Conservation (phyloP, 2,113 vertebrate genomes). For the Struthidea cinerea region DNA sequence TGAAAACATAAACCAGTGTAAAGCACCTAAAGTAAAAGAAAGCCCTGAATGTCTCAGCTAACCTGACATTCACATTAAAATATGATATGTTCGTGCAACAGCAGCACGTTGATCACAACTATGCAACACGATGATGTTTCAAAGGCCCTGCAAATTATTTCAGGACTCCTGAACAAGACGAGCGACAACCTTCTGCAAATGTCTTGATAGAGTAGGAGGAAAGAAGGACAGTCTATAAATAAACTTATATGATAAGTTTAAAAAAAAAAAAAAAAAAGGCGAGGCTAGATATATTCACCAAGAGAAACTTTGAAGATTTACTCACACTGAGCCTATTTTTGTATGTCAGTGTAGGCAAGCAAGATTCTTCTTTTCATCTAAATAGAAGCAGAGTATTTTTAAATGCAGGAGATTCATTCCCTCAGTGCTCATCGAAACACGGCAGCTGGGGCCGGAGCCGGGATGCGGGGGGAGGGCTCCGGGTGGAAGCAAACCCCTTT, state of each 20-base stretch:
- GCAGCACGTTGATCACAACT: constrained; percentile 45
- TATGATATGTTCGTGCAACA: not conserved
- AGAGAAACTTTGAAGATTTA: constrained; percentile 52
- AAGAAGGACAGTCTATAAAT: constrained; percentile 56
- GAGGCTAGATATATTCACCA: constrained; percentile 11
- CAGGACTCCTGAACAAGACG: constrained; percentile 12
- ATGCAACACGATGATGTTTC: constrained; percentile 56
- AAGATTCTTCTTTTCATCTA: constrained; percentile 46
- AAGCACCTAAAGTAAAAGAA: not conserved
- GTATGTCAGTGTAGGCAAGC: constrained; percentile 22
- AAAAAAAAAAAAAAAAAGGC: not conserved
- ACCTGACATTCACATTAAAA: constrained; percentile 34
- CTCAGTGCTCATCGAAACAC: not conserved
- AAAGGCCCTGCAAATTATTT: constrained; percentile 63
- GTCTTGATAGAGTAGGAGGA: constrained; percentile 38
- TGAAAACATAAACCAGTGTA: not conserved
- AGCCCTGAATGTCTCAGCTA: not conserved
- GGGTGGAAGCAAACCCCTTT: constrained; percentile 3
- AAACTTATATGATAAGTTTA: not conserved
- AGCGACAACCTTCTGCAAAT: constrained; percentile 41
- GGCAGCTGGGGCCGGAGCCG: constrained; percentile 32
- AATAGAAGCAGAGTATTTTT: constrained; percentile 58
- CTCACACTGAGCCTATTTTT: constrained; percentile 50
- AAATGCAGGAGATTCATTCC: constrained; percentile 45
- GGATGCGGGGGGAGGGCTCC: not conserved